Base-by-base conservation (phyloP, 2,113 vertebrate genomes). In the Nibea coibor region DNA sequence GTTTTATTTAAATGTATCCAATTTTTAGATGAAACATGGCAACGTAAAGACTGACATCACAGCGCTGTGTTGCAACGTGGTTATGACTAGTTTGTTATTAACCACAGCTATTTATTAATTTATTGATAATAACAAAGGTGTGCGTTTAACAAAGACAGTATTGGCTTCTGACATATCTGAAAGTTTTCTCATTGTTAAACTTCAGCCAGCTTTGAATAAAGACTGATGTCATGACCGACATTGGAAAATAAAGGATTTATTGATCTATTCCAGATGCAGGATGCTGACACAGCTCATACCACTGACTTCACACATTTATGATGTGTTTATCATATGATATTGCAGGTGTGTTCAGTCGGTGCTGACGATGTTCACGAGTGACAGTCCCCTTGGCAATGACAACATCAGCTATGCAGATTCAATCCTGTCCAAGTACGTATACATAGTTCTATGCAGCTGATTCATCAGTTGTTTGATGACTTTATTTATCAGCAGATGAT, bases 361-460 rank as follows among this genome's bases (percentile, higher is more conserved):
- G 7, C 39, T 22, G 42, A 88, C 35, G 42, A 95, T 96, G 94
- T 87, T 86, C 57, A 72, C 65, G 57, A 88, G 26, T 0, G 72
- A 82, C 81, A 92, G 91, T 74, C 81, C 75, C 24, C 84, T 75
- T 43, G 79, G 31, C n/a, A 89, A 67, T 16, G 88, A 92, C 63
- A 80, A 69, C 80, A 83, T 75, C 76, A 92, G 86, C 84, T 91
- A 81, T n/a, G 16, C 86, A 6, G 93, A 74, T 45, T 94, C 94
- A 0, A 6, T 91, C 24, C 77, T 73, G 57, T 94, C 93, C 47
- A 92, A 81, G 94, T 95, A 89, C 24, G 87, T 75, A 16, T 72
- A 31, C 9, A 59, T 8, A 12, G 1, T 54, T 35, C 20, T 0
- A 61, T 67, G 17, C 28, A 10, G 4, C 17, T 24, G 7, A 10